Evolutionary conservation across 2,113 vertebrate genomes (phyloP), one percentile per base, ranked within the genome.

Genomic region (Poecilia latipinna): DNA sequence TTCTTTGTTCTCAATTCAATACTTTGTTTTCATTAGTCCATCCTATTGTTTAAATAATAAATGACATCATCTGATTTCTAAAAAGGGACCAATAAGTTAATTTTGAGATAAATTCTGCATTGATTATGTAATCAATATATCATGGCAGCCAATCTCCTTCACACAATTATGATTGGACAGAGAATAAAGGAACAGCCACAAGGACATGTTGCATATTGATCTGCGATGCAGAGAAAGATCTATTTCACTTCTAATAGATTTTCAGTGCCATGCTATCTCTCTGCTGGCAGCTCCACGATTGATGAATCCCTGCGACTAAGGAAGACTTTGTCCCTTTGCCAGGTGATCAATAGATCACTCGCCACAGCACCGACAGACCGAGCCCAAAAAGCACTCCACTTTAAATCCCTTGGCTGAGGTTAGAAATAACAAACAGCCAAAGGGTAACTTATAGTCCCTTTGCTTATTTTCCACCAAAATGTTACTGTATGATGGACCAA

Each of bases 311-410:
- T n/a, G 74, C 0, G 2, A 61, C 74, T 57, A 64, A 80, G 80
- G 32, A 31, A 66, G 76, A 83, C 84, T 88, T 72, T 84, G 83
- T 72, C 75, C 83, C 81, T 77, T 37, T 72, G 71, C 78, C 83
- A 82, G 83, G 22, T 84, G 69, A 89, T 92, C 85, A 69, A 90
- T 90, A 85, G 57, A 72, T 28, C 74, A 67, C 75, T 69, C 33
- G 5, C 72, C 65, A 73, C 62, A 28, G 51, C 76, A 77, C 61
- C 81, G 69, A 79, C 72, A 68, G 61, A 73, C 81, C 74, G 28
- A 8, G 29, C 54, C 65, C 42, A 28, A 57, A 68, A 35, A 74
- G 32, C 37, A 33, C 77, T 83, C 44, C 24, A 54, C 74, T 82
- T 82, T 51, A 79, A 89, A 74, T 67, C 79, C 42, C 73, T 57